These are phyloP conservation scores for Anaspis maculata DNA, from an alignment of 2,888 invertebrate species.

Conservation along the genomic window DNA sequence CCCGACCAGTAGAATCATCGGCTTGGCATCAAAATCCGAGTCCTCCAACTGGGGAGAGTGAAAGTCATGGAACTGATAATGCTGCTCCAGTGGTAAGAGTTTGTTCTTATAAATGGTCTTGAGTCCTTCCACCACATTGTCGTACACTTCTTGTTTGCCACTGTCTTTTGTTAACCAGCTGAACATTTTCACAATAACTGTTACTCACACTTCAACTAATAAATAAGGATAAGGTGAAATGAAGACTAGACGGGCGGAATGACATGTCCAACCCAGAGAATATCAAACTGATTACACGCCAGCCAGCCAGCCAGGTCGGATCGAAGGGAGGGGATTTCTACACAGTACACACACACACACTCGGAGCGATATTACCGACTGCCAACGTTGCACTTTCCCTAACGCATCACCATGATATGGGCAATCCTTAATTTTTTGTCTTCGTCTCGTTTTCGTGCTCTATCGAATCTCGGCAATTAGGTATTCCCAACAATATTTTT, in stretches of 20 bases:
- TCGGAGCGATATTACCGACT: too few species aligned
- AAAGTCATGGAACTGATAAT: constrained; percentile 90
- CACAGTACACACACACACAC: too few species aligned
- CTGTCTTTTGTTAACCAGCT: constrained; percentile 75
- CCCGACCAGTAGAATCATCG: constrained; percentile 93
- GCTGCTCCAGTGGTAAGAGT: constrained; percentile 79
- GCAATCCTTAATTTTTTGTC: too few species aligned
- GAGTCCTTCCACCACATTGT: constrained; percentile 89
- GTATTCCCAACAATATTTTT: too few species aligned
- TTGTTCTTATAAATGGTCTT: constrained; percentile 90
- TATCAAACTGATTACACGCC: constrained; percentile 14
- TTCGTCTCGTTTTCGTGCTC: too few species aligned
- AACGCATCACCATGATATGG: too few species aligned
- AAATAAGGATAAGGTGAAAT: constrained; percentile 11
- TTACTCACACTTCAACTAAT: constrained; percentile 10
- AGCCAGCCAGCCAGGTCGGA: too few species aligned
- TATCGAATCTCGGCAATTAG: too few species aligned
- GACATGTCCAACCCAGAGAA: constrained; percentile 11
- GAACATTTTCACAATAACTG: constrained; percentile 57
- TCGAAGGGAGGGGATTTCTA: too few species aligned
- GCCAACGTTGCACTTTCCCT: too few species aligned
- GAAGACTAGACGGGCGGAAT: constrained; percentile 10
- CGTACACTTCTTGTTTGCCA: constrained; percentile 70
- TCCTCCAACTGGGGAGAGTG: constrained; percentile 92
- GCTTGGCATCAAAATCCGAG: constrained; percentile 96